A percentile compares a stretch with the other conserved stretches of the same genome.
phyloP scores from a whole-genome alignment of 2,888 invertebrate species.

The Lissonota sp. region DNA sequence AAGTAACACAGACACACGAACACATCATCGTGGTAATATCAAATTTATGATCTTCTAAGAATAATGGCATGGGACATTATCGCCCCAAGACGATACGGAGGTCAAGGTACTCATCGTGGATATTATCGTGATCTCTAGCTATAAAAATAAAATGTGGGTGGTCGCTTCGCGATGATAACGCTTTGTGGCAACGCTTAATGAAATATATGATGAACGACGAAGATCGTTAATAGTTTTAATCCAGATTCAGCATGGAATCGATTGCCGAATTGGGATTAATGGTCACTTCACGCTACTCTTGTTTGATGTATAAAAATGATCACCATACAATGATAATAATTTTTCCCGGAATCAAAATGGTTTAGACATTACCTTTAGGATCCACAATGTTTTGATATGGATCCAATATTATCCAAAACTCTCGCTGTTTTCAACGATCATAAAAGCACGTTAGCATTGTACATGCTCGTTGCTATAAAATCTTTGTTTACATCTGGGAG shows the following conservation, averaged over 20 bases:
- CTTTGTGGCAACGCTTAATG: not conserved
- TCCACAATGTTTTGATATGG: too few species aligned
- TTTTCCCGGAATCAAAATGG: too few species aligned
- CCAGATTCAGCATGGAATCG: conserved; percentile 6
- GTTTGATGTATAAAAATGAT: not conserved
- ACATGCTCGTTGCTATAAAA: too few species aligned
- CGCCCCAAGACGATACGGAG: not conserved
- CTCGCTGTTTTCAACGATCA: too few species aligned
- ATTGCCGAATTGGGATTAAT: conserved; percentile 34
- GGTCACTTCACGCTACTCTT: conserved; percentile 27
- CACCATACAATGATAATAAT: too few species aligned
- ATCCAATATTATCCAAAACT: too few species aligned
- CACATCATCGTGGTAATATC: conserved; percentile 1
- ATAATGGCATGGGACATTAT: not conserved
- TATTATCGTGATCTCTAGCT: not conserved
- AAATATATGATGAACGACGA: conserved; percentile 15
- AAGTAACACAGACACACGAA: not conserved
- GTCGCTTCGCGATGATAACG: conserved; percentile 1
- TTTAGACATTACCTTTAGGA: too few species aligned
- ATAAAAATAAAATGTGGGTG: conserved; percentile 30
- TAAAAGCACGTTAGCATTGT: too few species aligned
- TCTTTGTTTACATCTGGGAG: too few species aligned
- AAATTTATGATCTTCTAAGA: conserved; percentile 2
- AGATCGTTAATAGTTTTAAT: conserved; percentile 19
- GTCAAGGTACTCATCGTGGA: conserved; percentile 14